These are phyloP conservation scores for Chaetodon trifasciatus DNA, from an alignment of 2,797 vertebrate species.

Conservation along the genomic window DNA sequence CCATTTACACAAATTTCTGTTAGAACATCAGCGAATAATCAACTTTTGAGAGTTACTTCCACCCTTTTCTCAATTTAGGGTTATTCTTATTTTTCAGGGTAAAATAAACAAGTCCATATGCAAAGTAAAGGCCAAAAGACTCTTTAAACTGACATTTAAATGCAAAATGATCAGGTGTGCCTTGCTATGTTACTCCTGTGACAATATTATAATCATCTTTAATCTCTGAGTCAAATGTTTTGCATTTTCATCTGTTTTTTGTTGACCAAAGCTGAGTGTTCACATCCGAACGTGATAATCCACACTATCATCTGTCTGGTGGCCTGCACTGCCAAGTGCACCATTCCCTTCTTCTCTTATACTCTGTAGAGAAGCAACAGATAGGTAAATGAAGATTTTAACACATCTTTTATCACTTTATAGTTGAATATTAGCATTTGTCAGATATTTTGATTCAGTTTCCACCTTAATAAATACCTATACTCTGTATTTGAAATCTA, in stretches of 20 bases:
- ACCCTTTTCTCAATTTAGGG: background rate
- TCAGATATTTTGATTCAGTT: constrained; percentile 4
- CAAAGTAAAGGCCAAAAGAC: background rate
- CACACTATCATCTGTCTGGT: background rate
- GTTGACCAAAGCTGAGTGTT: background rate
- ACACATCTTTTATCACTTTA: background rate
- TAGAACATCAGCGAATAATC: background rate
- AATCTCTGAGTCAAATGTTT: background rate
- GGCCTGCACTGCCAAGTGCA: background rate
- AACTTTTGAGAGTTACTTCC: background rate
- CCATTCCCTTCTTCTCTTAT: background rate
- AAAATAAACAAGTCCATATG: background rate
- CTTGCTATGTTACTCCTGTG: background rate
- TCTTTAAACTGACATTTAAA: background rate
- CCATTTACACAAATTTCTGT: background rate
- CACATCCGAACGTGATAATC: background rate
- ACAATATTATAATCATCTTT: background rate
- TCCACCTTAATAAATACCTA: background rate
- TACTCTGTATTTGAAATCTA: background rate
- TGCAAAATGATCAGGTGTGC: background rate
- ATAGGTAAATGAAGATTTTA: background rate
- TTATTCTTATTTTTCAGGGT: background rate
- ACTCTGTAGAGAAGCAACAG: background rate
- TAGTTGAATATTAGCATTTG: background rate
- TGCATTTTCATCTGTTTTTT: constrained; percentile 10